Evolutionary conservation across 2,888 invertebrate genomes (phyloP).

Genomic region (Sceliomorpha sp.): DNA sequence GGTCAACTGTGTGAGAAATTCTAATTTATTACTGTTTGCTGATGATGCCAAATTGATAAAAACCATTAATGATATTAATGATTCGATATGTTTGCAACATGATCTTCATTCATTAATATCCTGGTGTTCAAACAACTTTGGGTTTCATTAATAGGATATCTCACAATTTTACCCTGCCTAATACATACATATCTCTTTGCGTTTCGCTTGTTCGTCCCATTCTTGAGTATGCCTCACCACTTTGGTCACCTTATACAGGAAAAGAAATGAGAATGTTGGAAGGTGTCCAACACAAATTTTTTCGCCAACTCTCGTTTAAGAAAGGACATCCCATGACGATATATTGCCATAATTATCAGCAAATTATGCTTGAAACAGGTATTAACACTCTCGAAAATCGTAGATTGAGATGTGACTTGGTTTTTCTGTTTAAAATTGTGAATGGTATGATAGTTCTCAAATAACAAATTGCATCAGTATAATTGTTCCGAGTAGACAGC

Average conservation of each 20-base stretch:
- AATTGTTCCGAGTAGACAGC: conserved; percentile 1
- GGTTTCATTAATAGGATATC: conserved; percentile 6
- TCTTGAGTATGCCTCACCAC: conserved; percentile 4
- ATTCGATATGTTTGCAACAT: not conserved
- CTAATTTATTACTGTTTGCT: too few relatives aligned
- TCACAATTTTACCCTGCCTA: not conserved
- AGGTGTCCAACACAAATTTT: conserved; percentile 2
- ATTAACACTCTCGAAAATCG: conserved; percentile 1
- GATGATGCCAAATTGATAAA: not conserved
- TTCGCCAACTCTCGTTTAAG: conserved; percentile 1
- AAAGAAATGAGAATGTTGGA: too few relatives aligned
- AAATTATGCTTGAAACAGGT: conserved; percentile 1
- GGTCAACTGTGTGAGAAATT: not conserved
- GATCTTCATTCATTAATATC: conserved; percentile 1
- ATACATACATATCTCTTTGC: not conserved
- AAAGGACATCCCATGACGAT: not conserved
- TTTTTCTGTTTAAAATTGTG: conserved; percentile 2
- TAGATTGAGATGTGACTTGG: not conserved
- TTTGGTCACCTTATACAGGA: too few relatives aligned
- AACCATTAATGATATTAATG: not conserved
- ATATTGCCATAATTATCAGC: conserved; percentile 1
- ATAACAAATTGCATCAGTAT: not conserved
- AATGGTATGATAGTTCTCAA: conserved; percentile 2
- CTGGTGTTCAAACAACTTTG: conserved; percentile 2
- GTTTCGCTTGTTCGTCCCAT: conserved; percentile 3